phyloP scores from a whole-genome alignment of 1,140 invertebrate species.

The Atta texana region DNA sequence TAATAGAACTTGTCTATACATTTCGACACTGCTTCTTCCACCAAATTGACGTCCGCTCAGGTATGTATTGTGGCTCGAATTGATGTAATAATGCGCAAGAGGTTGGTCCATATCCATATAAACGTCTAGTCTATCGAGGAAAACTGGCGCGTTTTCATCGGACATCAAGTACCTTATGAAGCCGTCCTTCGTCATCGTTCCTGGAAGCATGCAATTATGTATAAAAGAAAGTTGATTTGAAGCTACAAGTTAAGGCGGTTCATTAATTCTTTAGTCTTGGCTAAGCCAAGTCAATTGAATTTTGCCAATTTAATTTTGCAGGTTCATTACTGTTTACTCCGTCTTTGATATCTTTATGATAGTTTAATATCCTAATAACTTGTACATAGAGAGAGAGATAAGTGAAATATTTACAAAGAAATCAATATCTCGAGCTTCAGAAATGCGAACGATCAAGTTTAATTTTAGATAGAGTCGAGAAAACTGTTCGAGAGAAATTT shows the following conservation, averaged over 20 bases:
- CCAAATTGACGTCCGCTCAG: constrained; percentile 98
- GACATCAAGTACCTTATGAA: constrained; percentile 99
- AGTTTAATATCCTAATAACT: background rate
- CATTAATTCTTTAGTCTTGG: background rate
- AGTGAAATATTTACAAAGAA: constrained; percentile 14
- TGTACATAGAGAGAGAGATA: too few relatives aligned
- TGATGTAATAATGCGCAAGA: constrained; percentile 98
- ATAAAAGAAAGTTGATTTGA: constrained; percentile 72
- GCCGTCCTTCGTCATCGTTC: constrained; percentile 96
- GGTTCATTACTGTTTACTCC: background rate
- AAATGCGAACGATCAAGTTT: background rate
- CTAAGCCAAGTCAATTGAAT: constrained; percentile 2
- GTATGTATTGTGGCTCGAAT: constrained; percentile 99
- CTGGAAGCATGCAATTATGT: constrained; percentile 81
- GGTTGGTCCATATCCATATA: constrained; percentile 99
- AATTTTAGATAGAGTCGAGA: constrained; percentile 1
- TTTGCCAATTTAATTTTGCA: background rate
- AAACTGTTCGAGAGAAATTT: background rate
- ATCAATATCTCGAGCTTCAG: background rate
- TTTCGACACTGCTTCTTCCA: constrained; percentile 98
- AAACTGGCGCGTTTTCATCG: constrained; percentile 99
- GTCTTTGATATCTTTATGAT: constrained; percentile 2
- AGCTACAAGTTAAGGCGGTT: background rate
- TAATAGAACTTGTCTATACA: constrained; percentile 98
- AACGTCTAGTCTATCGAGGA: constrained; percentile 97